Evolutionary conservation across 2,888 invertebrate species (phyloP).

Genomic region (Xestia rhomboidea): DNA sequence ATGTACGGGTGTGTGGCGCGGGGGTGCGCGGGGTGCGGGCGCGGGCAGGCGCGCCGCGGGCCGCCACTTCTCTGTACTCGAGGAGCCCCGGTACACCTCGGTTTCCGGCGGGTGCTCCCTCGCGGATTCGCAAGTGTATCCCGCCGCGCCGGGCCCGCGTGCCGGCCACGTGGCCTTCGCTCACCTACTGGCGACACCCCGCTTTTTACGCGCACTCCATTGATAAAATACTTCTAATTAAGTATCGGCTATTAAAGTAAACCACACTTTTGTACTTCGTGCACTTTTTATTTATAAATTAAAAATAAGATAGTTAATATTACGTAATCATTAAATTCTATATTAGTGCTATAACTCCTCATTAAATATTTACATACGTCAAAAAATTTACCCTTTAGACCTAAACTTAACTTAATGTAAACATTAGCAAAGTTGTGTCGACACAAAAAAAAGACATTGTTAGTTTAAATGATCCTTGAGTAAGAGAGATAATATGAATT

Average conservation of each 20-base stretch:
- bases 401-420: slow-evolving; percentile 29
- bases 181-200: slow-evolving; percentile 79
- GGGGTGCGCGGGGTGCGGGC: slow-evolving; percentile 76
- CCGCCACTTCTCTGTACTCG: slow-evolving; percentile 90
- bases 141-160: slow-evolving; percentile 82
- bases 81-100: slow-evolving; percentile 90
- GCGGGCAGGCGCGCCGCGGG: slow-evolving; percentile 85
- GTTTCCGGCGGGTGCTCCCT: slow-evolving; percentile 89
- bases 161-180: slow-evolving; percentile 87
- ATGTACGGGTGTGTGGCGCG: slow-evolving; percentile 81
- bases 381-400: neutral
- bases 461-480: slow-evolving; percentile 4
- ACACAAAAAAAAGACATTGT: slow-evolving; percentile 8
- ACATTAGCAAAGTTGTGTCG: slow-evolving; percentile 35
- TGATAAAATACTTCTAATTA: slow-evolving; percentile 84
- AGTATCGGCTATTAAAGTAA: slow-evolving; percentile 75
- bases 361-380: slow-evolving; percentile 23
- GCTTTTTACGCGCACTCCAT: slow-evolving; percentile 81
- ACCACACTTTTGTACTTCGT: slow-evolving; percentile 70
- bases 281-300: slow-evolving; percentile 60
- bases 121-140: slow-evolving; percentile 86
- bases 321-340: slow-evolving; percentile 58
- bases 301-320: slow-evolving; percentile 49
- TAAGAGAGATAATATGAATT: neutral
- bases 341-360: slow-evolving; percentile 47